Percentiles rank a stretch among this genome's conserved stretches.
Evolutionary conservation across 1,140 invertebrate genomes (phyloP).

Genomic region (Pachypsylla venusta): DNA sequence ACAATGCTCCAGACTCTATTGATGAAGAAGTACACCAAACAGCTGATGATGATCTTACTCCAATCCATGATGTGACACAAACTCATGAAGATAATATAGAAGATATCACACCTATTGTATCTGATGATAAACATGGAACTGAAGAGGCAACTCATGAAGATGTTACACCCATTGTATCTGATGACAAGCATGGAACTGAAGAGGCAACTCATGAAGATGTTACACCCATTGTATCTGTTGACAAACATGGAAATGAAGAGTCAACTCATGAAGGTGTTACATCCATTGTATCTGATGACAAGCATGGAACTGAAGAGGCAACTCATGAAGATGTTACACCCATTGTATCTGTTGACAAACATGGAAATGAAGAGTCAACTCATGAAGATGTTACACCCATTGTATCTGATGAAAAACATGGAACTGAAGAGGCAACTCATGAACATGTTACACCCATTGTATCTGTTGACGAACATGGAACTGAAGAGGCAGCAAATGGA

Average conservation of each 20-base stretch:
- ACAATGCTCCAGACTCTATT: conserved; percentile 21
- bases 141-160: conserved; percentile 4
- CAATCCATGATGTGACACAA: conserved; percentile 2
- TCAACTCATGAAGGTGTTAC: neutral
- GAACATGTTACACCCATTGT: conserved; percentile 13
- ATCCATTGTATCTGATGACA: neutral
- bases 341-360: conserved; percentile 18
- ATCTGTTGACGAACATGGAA: conserved; percentile 11
- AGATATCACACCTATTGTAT: neutral
- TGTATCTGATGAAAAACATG: conserved; percentile 15
- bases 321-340: conserved; percentile 19
- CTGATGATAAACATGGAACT: neutral
- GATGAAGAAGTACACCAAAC: conserved; percentile 17
- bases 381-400: conserved; percentile 21
- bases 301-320: conserved; percentile 5
- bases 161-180: neutral
- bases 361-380: conserved; percentile 13
- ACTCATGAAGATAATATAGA: neutral
- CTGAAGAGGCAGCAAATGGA: conserved; percentile 15
- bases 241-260: conserved; percentile 7
- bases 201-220: conserved; percentile 10
- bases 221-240: neutral
- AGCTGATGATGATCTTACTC: conserved; percentile 17
- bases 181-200: conserved; percentile 15
- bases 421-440: conserved; percentile 17